Conservation (phyloP, 2,888 invertebrate genomes). For the Agrochola circellaris region DNA sequence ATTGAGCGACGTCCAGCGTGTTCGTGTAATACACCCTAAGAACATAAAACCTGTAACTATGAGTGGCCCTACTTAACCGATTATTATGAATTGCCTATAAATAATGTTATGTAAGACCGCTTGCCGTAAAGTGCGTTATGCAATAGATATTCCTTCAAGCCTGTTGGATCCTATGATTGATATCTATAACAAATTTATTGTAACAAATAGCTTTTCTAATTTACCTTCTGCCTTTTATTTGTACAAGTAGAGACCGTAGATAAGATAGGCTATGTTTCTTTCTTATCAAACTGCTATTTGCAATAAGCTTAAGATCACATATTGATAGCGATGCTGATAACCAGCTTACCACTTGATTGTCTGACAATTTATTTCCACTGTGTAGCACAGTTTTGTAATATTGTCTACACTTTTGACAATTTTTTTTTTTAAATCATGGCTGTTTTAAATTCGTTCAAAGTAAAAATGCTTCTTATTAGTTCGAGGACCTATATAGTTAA, state of each 20-base stretch:
- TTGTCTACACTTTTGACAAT: slow-evolving; percentile 76
- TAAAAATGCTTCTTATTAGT: slow-evolving; percentile 83
- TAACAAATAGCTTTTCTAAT: slow-evolving; percentile 55
- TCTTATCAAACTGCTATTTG: slow-evolving; percentile 88
- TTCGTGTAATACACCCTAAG: slow-evolving; percentile 19
- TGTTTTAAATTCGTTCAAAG: slow-evolving; percentile 77
- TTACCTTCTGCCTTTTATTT: slow-evolving; percentile 70
- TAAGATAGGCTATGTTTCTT: slow-evolving; percentile 85
- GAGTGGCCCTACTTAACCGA: slow-evolving; percentile 1
- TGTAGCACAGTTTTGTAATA: slow-evolving; percentile 79
- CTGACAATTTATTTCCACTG: slow-evolving; percentile 77
- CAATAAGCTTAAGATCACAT: slow-evolving; percentile 86
- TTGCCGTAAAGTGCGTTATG: slow-evolving; percentile 12
- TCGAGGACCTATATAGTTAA: slow-evolving; percentile 83
- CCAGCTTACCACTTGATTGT: slow-evolving; percentile 78
- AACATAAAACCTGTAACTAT: not conserved
- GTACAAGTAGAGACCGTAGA: slow-evolving; percentile 79
- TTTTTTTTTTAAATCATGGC: slow-evolving; percentile 79
- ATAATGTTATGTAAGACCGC: slow-evolving; percentile 18
- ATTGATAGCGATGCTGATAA: slow-evolving; percentile 87
- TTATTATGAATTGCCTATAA: slow-evolving; percentile 4
- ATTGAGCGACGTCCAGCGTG: not conserved
- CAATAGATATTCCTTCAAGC: slow-evolving; percentile 15
- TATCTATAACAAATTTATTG: slow-evolving; percentile 50
- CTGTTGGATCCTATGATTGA: slow-evolving; percentile 23